Evolutionary conservation across 2,113 vertebrate genomes (phyloP).

Genomic region (Lepus timidus): DNA sequence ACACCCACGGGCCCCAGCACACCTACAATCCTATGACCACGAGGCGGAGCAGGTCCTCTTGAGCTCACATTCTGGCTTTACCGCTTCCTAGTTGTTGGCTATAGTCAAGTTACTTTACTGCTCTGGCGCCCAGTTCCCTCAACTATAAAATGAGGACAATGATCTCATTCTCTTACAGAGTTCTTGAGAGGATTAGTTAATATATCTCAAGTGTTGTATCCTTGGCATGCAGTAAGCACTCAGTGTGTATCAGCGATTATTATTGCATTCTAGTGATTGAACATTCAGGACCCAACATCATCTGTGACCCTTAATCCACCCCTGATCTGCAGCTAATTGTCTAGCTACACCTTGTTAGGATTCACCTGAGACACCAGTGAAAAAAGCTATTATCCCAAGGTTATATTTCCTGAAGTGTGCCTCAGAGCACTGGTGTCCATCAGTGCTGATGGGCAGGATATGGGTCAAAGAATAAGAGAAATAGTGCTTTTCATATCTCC

Average conservation of each 20-base stretch:
- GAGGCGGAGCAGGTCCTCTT: not conserved
- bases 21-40: rapidly evolving
- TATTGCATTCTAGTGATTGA: not conserved
- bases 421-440: not conserved
- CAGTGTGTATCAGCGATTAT: not conserved
- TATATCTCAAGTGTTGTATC: not conserved
- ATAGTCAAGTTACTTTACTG: not conserved
- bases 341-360: not conserved
- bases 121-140: not conserved
- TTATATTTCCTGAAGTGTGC: not conserved
- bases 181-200: not conserved
- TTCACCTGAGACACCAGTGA: not conserved
- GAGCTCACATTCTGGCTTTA: not conserved
- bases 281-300: too few species aligned
- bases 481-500: not conserved
- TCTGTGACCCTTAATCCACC: not conserved
- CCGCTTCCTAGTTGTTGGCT: not conserved
- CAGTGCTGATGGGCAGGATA: not conserved
- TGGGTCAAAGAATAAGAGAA: not conserved
- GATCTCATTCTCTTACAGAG: not conserved
- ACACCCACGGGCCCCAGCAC: not conserved
- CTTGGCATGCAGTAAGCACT: not conserved
- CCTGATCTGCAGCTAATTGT: not conserved
- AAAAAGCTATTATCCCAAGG: not conserved
- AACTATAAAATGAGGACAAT: not conserved